These are phyloP conservation scores for Ageneiosus marmoratus DNA, from an alignment of 2,113 vertebrate species.

Conservation along the genomic window DNA sequence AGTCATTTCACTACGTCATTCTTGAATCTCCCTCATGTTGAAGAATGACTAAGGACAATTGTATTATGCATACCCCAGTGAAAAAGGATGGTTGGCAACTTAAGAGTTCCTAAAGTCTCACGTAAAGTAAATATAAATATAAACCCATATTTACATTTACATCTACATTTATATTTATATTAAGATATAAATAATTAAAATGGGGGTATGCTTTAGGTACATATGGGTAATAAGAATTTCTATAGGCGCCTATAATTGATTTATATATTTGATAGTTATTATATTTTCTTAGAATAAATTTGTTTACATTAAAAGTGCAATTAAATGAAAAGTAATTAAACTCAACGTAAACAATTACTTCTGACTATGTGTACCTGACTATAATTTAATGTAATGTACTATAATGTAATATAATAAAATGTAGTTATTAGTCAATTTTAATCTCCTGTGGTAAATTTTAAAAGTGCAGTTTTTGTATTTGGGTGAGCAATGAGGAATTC, in stretches of 20 bases:
- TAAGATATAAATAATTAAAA: neutral
- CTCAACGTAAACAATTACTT: too few relatives aligned
- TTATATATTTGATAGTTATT: neutral
- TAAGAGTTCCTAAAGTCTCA: neutral
- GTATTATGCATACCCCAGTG: neutral
- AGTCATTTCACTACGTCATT: neutral
- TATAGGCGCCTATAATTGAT: neutral
- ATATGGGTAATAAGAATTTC: neutral
- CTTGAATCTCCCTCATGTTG: neutral
- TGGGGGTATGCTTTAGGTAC: neutral
- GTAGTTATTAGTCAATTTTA: neutral
- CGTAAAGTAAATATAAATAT: too few relatives aligned
- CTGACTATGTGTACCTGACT: neutral
- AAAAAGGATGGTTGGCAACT: neutral
- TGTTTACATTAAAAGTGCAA: neutral
- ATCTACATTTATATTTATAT: too few relatives aligned
- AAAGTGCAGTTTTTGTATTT: neutral
- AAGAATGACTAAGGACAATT: neutral
- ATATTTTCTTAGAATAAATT: neutral
- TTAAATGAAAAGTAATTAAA: too few relatives aligned
- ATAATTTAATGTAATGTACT: neutral
- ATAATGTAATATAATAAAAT: neutral
- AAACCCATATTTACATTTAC: too few relatives aligned
- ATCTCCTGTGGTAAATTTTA: neutral
- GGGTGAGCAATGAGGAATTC: neutral